Evolutionary conservation across 1,140 invertebrate species (phyloP), one percentile per base, ranked within the genome.

Genomic region (Brachionus rotundiformis): DNA sequence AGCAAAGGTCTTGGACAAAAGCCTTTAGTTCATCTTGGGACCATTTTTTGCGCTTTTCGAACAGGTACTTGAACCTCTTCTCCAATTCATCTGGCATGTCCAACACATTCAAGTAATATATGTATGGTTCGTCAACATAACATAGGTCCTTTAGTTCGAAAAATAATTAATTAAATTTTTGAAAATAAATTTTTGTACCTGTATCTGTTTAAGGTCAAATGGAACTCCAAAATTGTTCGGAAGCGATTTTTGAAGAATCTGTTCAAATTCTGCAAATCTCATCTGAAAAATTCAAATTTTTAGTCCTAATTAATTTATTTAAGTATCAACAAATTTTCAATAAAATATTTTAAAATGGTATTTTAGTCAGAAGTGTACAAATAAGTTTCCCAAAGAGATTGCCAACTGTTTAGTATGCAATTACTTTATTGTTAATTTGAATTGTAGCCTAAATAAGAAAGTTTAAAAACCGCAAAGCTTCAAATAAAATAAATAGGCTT

Each of bases 1-100:
- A 79, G 76, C 76, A 79, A 29, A 79, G 29, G n/a, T 79, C 76
- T 10, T 63, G 31, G 4, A 79, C 19, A 33, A 59, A 79, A 1
- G 76, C 47, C 16, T 39, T 36, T 25, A 79, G 25, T 59, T 79
- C 76, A 13, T 54, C 44, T 39, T 41, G 59, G 31, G 27, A 39
- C 76, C 76, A 79, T 61, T 79, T 79, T 8, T 54, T 63, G 0
- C 76, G 76, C 19, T 63, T 79, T 19, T 79, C 76, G n/a, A 79
- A 79, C 25, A 79, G 13, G 33, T 63, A 39, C 31, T 79, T 79
- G 19, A 79, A 63, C 13, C 76, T 25, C 31, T 79, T 79, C 25
- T 79, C 47, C n/a, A 63, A 33, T 8, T 79, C 76, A 10, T 79
- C 76, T 2, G 76, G 76, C 76, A 79, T 25, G 47, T 79, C 76